Conservation (phyloP, 2,113 vertebrate species). For the Oreocharis arfaki region DNA sequence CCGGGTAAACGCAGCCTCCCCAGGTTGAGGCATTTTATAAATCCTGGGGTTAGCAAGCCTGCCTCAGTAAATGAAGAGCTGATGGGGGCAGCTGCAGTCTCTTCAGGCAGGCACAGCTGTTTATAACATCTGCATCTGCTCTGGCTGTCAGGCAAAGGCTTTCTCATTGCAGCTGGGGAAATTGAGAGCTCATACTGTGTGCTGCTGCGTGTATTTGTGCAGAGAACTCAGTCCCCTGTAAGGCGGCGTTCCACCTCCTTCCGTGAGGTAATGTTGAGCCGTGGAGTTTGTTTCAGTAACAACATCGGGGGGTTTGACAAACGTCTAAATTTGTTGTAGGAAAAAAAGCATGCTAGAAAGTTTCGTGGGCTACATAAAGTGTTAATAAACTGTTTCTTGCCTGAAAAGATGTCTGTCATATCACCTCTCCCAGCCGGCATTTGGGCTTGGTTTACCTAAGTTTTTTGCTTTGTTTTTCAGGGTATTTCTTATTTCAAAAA, state of each 20-base stretch:
- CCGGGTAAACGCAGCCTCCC: not conserved
- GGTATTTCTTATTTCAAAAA: not conserved
- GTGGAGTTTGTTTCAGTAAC: not conserved
- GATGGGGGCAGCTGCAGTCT: not conserved
- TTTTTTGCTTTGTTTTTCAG: not conserved
- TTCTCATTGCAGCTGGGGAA: not conserved
- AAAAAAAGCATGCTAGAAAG: not conserved
- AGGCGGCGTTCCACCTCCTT: not conserved
- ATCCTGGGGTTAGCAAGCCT: not conserved
- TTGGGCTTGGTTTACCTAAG: no score
- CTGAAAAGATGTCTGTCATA: not conserved
- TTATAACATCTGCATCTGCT: not conserved
- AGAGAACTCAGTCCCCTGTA: not conserved
- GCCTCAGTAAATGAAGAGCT: not conserved
- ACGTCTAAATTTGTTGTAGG: not conserved
- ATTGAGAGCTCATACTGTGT: fast-evolving
- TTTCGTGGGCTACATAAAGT: not conserved
- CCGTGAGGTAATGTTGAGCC: not conserved
- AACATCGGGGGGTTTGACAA: not conserved
- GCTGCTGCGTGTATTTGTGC: not conserved
- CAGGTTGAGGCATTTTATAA: not conserved
- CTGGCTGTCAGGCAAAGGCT: not conserved
- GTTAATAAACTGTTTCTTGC: not conserved
- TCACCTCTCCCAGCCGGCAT: not conserved
- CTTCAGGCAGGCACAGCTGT: not conserved